These are phyloP conservation scores for Pyrochroa serraticornis DNA, from an alignment of 2,888 invertebrate genomes.

Conservation along the genomic window DNA sequence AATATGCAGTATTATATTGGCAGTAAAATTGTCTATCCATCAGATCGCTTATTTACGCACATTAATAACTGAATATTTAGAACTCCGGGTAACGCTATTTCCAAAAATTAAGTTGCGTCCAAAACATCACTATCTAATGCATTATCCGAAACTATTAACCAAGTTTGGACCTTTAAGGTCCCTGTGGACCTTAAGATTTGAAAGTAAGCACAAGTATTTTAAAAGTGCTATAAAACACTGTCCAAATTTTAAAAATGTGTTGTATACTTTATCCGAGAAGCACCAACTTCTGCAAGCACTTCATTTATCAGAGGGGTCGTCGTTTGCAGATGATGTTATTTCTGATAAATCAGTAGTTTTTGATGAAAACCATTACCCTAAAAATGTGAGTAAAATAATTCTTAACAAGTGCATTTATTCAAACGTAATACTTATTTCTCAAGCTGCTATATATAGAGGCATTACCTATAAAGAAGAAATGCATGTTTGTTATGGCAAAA, in stretches of 20 bases:
- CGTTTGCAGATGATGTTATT: too few relatives aligned
- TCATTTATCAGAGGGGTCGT: neutral
- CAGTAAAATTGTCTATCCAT: neutral
- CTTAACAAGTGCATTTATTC: neutral
- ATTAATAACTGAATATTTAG: neutral
- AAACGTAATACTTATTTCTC: neutral
- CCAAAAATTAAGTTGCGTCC: constrained; percentile 25
- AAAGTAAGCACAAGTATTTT: constrained; percentile 35
- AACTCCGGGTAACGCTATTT: constrained; percentile 1
- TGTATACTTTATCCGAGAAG: constrained; percentile 15
- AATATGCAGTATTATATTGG: neutral
- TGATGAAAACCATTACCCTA: neutral
- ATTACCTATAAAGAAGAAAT: neutral
- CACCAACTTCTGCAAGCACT: constrained; percentile 25
- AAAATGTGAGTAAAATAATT: neutral
- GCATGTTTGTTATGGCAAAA: constrained; percentile 2
- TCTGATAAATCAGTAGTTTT: too few relatives aligned
- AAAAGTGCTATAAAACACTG: constrained; percentile 23
- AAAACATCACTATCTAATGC: constrained; percentile 38
- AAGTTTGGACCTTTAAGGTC: constrained; percentile 32
- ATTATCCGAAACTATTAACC: constrained; percentile 35
- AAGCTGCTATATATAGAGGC: neutral
- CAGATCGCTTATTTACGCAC: neutral
- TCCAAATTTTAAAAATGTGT: constrained; percentile 29
- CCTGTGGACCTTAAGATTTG: constrained; percentile 35